Evolutionary conservation across 2,113 vertebrate species (phyloP).

Genomic region (Carassius carassius): DNA sequence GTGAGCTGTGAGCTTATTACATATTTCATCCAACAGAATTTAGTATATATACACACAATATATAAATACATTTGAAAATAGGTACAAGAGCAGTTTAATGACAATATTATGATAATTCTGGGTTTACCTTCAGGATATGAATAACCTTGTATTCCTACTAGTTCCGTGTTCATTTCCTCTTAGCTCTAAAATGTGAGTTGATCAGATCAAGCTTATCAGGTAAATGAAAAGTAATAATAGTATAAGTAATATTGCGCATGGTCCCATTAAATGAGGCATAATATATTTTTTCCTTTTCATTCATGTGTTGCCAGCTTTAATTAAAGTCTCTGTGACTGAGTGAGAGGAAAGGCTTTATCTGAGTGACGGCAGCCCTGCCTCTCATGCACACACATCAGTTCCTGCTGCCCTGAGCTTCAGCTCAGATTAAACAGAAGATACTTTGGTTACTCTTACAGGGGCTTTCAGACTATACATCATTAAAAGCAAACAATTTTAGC

Average conservation of each 20-base stretch:
- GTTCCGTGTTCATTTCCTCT: neutral
- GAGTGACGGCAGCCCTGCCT: neutral
- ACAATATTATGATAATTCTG: neutral
- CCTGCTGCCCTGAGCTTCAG: neutral
- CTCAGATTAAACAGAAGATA: neutral
- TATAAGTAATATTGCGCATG: neutral
- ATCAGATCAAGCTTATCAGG: conserved; percentile 15
- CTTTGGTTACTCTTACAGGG: neutral
- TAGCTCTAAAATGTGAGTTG: neutral
- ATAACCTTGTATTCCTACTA: neutral
- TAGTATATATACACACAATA: neutral
- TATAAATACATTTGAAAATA: neutral
- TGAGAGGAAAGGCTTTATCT: conserved; percentile 8
- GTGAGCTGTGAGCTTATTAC: too few species aligned
- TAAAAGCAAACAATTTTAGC: neutral
- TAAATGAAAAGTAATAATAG: conserved; percentile 35
- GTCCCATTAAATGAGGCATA: conserved; percentile 15
- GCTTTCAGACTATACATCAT: too few species aligned
- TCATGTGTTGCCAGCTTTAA: conserved; percentile 22
- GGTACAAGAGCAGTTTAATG: too few species aligned
- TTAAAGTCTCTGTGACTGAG: conserved; percentile 6
- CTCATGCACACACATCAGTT: neutral
- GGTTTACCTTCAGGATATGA: conserved; percentile 6
- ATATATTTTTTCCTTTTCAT: conserved; percentile 12
- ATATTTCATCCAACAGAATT: too few species aligned